Conservation (phyloP, 2,113 vertebrate species). For the Ondatra zibethicus region DNA sequence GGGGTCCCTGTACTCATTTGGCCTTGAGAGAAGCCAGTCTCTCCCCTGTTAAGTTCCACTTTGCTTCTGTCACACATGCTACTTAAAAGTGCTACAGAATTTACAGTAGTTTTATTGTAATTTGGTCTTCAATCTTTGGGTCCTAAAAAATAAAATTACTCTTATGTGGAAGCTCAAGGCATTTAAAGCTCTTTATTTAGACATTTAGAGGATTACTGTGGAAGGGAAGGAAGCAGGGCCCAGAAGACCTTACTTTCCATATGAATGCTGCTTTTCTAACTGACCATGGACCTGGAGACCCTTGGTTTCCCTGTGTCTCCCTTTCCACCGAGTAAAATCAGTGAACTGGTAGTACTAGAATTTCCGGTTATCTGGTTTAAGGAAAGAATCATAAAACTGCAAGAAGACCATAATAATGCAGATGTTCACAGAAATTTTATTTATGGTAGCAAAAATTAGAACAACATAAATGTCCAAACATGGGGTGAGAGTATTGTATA, state of each 20-base stretch:
- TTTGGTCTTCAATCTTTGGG: conserved; percentile 27
- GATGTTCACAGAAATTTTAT: conserved; percentile 67
- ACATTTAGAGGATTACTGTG: not conserved
- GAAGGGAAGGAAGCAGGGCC: not conserved
- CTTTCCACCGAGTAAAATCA: conserved; percentile 30
- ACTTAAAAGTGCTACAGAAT: conserved; percentile 45
- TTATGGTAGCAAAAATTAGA: conserved; percentile 58
- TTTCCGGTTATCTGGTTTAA: conserved; percentile 17
- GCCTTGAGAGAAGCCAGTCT: not conserved
- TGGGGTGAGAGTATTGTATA: conserved; percentile 61
- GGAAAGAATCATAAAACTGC: conserved; percentile 49
- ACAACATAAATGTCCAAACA: conserved; percentile 71
- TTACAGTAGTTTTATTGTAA: conserved; percentile 7
- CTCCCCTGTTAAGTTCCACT: not conserved
- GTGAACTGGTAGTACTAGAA: not conserved
- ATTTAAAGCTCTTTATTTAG: conserved; percentile 43
- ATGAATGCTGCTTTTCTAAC: not conserved
- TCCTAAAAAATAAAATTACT: conserved; percentile 64
- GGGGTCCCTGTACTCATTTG: too few species aligned
- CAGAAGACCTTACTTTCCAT: not conserved
- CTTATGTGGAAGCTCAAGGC: conserved; percentile 15
- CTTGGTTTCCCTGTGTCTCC: not conserved
- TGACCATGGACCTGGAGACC: rapidly evolving
- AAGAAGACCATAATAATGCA: conserved; percentile 11
- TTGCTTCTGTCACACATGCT: not conserved